A percentile compares a stretch with the other conserved stretches of the same genome.
phyloP scores from a whole-genome alignment of 2,113 vertebrate genomes.

The Myocastor coypus region DNA sequence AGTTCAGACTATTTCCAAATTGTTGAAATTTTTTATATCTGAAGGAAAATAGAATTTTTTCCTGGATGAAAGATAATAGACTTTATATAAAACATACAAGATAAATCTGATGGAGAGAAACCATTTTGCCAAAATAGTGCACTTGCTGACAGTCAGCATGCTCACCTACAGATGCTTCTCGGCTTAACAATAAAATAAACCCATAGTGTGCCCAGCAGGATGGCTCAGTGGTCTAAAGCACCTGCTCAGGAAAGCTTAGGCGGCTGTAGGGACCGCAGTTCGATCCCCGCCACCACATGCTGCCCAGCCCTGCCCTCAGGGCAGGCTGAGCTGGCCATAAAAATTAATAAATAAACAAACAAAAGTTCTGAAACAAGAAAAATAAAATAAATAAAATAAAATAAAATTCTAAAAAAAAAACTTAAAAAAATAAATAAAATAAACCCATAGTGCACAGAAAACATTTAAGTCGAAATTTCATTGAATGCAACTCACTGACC shows the following conservation, averaged over 20 bases:
- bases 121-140: conserved; percentile 25
- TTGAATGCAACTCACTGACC: not conserved
- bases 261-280: no score
- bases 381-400: no score
- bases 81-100: not conserved
- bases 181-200: not conserved
- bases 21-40: conserved; percentile 7
- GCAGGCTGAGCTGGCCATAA: no score
- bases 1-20: conserved; percentile 15
- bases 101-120: not conserved
- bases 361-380: no score
- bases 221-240: no score
- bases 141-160: not conserved
- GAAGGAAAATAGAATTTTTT: not conserved
- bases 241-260: no score
- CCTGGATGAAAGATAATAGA: not conserved
- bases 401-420: no score
- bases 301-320: no score
- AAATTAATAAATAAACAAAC: no score
- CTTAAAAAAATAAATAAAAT: no score
- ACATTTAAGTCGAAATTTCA: not conserved
- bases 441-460: not conserved
- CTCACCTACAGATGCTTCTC: not conserved
- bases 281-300: no score
- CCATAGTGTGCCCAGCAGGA: no score